Base-by-base conservation (phyloP, 1,140 invertebrate genomes). In the Teleopsis dalmanni region DNA sequence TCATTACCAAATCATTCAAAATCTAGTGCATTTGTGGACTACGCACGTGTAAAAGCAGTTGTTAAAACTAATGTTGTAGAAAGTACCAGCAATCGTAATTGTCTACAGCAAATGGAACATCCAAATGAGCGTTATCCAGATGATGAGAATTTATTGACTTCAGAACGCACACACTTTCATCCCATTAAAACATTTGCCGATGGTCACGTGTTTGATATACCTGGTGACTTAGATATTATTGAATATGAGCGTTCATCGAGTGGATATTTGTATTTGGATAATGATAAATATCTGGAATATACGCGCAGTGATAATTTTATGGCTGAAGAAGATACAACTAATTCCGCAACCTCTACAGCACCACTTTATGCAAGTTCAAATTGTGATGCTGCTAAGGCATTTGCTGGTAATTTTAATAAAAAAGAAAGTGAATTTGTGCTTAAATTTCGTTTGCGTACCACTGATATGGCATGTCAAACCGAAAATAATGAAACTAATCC, bases 111-210 rank as follows among this genome's bases (percentile, higher is more conserved):
- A 16, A 42, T 8, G 18, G 37, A 10, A 33, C 33, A 37, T 23
- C 26, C 25, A 21, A 11, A n/a, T 29, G 3, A 4, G 11, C 18
- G 19, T 26, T n/a, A 31, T 22, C 22, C 44, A 46, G 49, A 76
- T 31, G 75, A 83, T 21, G 84, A 87, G 63, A 81, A 85, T 67
- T 66, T 87, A 42, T 70, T 87, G 21, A 84, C 80, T 11, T 85
- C 84, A 2, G 72, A 78, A 45, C 77, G 79, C 38, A 86, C 84
- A 40, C 85, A 87, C 68, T 89, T 89, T 73, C 77, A 78, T 48
- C 85, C 85, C 3, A 88, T 88, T 52, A 78, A 78, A 58, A 78
- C 78, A 19, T 67, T 54, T 48, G 63, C 70, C 5, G 77, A 79
- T 45, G 75, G 76, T 35, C 60, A 73, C 36, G 81, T 81, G 1